A percentile compares a stretch with the other conserved stretches of the same genome.
Conservation (phyloP, 2,888 invertebrate genomes). For the Amphimallon solstitiale region DNA sequence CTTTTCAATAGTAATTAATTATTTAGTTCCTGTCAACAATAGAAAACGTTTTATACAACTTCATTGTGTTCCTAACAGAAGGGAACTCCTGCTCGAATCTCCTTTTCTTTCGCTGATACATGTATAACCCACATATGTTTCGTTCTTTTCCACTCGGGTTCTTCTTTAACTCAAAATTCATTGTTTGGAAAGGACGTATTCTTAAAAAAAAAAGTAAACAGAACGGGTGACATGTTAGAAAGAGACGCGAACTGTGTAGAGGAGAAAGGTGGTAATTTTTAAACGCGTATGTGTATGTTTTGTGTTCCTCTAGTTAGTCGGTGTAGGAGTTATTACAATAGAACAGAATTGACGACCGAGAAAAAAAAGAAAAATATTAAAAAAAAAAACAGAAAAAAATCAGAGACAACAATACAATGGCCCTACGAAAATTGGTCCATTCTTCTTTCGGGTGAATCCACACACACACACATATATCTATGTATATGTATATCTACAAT, state of each 20-base stretch:
- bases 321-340: constrained; percentile 19
- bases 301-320: constrained; percentile 14
- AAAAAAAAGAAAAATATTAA: neutral
- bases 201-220: neutral
- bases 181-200: constrained; percentile 6
- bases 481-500: constrained; percentile 4
- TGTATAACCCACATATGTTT: neutral
- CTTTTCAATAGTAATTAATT: constrained; percentile 23
- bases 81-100: constrained; percentile 3
- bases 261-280: constrained; percentile 11
- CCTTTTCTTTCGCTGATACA: neutral
- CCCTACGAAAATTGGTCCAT: constrained; percentile 19
- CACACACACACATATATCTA: neutral
- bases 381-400: neutral
- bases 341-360: constrained; percentile 11
- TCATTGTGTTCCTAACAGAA: constrained; percentile 7
- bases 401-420: constrained; percentile 12
- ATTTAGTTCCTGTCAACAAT: constrained; percentile 30
- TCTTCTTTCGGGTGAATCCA: constrained; percentile 15
- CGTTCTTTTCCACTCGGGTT: neutral
- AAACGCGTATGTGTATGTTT: neutral
- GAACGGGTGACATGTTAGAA: neutral
- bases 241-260: neutral
- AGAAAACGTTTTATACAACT: constrained; percentile 14
- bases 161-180: constrained; percentile 15